Evolutionary conservation across 1,140 invertebrate species (phyloP), one percentile per base, ranked within the genome.

Genomic region (Penaeus japonicus): DNA sequence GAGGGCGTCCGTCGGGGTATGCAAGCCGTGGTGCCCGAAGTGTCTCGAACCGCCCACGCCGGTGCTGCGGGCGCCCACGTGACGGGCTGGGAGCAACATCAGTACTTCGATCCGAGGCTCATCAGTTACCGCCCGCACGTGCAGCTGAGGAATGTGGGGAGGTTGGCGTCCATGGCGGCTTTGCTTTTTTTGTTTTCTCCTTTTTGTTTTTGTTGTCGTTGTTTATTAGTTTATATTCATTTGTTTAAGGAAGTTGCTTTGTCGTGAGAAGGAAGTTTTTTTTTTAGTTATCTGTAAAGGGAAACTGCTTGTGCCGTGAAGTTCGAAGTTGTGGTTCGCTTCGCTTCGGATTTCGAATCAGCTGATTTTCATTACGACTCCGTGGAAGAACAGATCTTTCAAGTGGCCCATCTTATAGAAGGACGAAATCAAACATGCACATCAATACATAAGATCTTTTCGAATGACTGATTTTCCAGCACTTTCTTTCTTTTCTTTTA

Each of bases 21-120:
- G 84, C 30, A 85, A 1, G 84, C 73, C 4, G 39, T 89, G 1
- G 89, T 89, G 62, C 89, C 89, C 2, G 89, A 89, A 32, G 78
- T 89, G 17, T 89, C 89, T 22, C 24, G 89, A 20, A 89, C 89
- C 12, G 89, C 65, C 12, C 89, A 89, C 77, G 70, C n/a, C 3
- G 89, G 89, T 27, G 35, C 75, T 15, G 83, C 82, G 20, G 82
- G 89, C 2, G 84, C 62, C n/a, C 84, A 85, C 35, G 83, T 89
- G 1, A 85, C 82, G 2, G 89, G 83, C n/a, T 89, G 83, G 78
- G 83, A 85, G 53, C 89, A 89, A 79, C 78, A 77, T 30, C 53
- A 75, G 20, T 89, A 80, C 62, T 85, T 89, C 62, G 55, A 57
- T 77, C 22, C 18, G 20, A 85, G 89, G 30, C 30, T 89, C 17